phyloP scores from a whole-genome alignment of 2,113 vertebrate genomes.

The Platysternon megacephalum region DNA sequence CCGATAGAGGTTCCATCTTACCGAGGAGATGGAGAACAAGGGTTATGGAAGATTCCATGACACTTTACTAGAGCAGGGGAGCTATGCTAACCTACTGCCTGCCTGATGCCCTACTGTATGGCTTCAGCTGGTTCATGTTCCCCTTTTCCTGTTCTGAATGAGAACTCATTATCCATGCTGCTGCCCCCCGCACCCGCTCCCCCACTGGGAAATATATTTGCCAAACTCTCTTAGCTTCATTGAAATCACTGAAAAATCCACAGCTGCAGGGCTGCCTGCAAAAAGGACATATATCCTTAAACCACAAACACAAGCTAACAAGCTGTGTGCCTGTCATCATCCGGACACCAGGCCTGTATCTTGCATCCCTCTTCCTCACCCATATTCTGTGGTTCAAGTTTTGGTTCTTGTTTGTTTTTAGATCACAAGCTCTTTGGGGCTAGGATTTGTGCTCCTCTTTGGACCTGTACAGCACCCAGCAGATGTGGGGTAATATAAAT shows the following conservation, averaged over 20 bases:
- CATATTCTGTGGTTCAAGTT: not conserved
- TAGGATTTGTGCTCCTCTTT: not conserved
- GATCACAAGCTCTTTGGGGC: not conserved
- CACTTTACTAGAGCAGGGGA: not conserved
- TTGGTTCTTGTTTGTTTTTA: not conserved
- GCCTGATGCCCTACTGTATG: not conserved
- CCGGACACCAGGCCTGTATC: not conserved
- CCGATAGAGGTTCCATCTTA: not conserved
- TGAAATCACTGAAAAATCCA: not conserved
- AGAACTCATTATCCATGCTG: not conserved
- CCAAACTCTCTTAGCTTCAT: not conserved
- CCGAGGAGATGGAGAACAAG: not conserved
- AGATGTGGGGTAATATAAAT: not conserved
- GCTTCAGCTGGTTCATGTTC: not conserved
- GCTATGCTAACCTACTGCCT: not conserved
- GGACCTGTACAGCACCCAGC: not conserved
- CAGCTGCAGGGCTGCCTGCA: not conserved
- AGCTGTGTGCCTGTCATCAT: not conserved
- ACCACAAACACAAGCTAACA: not conserved
- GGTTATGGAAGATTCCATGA: not conserved
- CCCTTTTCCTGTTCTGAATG: not conserved
- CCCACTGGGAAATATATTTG: not conserved
- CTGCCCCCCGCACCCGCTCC: not conserved
- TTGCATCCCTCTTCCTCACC: not conserved
- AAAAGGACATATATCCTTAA: slow-evolving; percentile 18